Evolutionary conservation across 2,113 vertebrate genomes (phyloP).

Genomic region (Dunckerocampus dactyliophorus): DNA sequence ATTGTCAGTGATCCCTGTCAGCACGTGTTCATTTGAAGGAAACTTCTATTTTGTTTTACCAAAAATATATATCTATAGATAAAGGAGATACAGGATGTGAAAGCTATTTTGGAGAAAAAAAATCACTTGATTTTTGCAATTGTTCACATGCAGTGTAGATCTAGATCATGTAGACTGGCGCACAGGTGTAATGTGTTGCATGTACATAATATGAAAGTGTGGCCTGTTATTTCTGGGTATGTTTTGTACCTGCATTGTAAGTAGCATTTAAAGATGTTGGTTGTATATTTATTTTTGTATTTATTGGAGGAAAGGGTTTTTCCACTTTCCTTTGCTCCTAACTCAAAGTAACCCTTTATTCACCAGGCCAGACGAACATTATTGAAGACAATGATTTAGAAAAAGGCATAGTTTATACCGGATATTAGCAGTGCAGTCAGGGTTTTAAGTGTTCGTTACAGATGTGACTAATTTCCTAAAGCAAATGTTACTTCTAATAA

Average conservation of each 20-base stretch:
- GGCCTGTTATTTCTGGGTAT: conserved; percentile 82
- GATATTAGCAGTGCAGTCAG: too few species aligned
- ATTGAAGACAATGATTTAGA: conserved; percentile 5
- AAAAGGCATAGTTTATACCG: neutral
- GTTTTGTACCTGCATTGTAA: conserved; percentile 89
- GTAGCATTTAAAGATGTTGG: conserved; percentile 64
- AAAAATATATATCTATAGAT: conserved; percentile 54
- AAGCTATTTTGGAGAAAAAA: conserved; percentile 77
- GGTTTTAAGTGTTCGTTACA: neutral
- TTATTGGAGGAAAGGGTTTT: conserved; percentile 65
- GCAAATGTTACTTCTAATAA: neutral
- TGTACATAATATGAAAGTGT: conserved; percentile 83
- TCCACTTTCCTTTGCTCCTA: conserved; percentile 55
- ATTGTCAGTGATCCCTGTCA: conserved; percentile 40
- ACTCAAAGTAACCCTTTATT: neutral
- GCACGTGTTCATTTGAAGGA: conserved; percentile 56
- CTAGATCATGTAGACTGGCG: conserved; percentile 60
- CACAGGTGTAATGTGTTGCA: conserved; percentile 81
- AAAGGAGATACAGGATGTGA: conserved; percentile 74
- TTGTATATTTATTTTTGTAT: conserved; percentile 78
- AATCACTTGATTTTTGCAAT: conserved; percentile 68
- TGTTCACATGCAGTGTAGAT: conserved; percentile 73
- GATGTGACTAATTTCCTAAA: conserved; percentile 4
- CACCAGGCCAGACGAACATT: neutral
- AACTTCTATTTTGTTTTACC: conserved; percentile 80